These are phyloP conservation scores for Passer domesticus DNA, from an alignment of 2,113 vertebrate species.

Conservation along the genomic window DNA sequence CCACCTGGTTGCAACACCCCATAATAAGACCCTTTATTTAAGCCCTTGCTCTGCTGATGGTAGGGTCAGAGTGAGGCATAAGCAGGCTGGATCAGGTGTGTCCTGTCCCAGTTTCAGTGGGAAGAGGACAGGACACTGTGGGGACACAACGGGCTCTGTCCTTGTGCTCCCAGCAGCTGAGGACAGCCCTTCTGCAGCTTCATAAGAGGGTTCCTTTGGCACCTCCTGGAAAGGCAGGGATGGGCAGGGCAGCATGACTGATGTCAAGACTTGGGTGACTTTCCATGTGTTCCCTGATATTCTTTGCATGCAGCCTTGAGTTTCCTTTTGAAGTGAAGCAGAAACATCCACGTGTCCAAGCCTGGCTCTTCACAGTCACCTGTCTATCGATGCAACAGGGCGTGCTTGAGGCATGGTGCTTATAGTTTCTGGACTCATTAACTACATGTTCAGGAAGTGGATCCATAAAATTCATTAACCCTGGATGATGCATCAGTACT, in stretches of 20 bases:
- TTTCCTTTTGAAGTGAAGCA: neutral
- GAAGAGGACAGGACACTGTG: neutral
- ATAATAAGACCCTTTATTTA: neutral
- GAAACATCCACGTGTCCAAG: neutral
- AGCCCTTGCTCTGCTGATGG: neutral
- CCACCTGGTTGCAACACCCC: neutral
- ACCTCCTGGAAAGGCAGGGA: neutral
- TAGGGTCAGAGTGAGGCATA: neutral
- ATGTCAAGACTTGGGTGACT: neutral
- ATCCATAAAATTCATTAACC: neutral
- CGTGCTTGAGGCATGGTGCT: neutral
- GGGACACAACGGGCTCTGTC: neutral
- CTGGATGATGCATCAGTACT: neutral
- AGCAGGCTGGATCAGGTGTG: neutral
- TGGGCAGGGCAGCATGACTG: neutral
- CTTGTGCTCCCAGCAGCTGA: neutral
- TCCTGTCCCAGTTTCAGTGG: neutral
- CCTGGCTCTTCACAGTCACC: neutral
- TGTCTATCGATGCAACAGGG: rapidly evolving
- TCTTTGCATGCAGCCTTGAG: neutral
- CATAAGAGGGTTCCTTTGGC: neutral
- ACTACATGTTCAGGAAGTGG: neutral
- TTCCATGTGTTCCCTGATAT: neutral
- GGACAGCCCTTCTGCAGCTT: neutral
- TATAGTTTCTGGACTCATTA: neutral